Percentiles rank a stretch among this genome's conserved stretches.
phyloP scores from a whole-genome alignment of 2,113 vertebrate species.

The Actenoides lindsayi region DNA sequence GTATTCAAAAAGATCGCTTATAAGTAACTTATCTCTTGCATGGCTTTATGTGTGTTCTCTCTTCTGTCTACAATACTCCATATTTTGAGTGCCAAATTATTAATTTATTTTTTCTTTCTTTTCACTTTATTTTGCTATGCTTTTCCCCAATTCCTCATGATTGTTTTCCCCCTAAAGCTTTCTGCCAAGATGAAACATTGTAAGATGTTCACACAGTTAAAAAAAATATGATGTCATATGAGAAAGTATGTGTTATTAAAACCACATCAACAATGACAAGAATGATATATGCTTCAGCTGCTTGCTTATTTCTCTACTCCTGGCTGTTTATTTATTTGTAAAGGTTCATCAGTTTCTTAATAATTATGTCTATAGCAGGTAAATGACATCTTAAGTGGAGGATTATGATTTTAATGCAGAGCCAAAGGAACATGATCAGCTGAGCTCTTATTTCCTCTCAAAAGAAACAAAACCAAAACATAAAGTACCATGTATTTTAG shows the following conservation, averaged over 20 bases:
- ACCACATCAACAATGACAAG: background rate
- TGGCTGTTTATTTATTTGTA: background rate
- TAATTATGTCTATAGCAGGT: background rate
- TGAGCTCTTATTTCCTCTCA: background rate
- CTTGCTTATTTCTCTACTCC: background rate
- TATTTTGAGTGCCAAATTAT: background rate
- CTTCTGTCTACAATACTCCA: background rate
- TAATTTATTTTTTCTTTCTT: background rate
- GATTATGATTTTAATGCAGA: background rate
- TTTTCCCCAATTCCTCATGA: background rate
- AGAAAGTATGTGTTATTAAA: background rate
- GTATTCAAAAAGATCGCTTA: background rate
- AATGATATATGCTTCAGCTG: background rate
- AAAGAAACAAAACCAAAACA: background rate
- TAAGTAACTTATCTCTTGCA: background rate
- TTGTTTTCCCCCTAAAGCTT: constrained; percentile 13
- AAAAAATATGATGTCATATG: background rate
- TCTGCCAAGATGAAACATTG: constrained; percentile 32
- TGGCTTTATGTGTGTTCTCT: background rate
- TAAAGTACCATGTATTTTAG: background rate
- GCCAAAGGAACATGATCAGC: background rate
- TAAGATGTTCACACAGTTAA: background rate
- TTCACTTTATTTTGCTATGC: background rate
- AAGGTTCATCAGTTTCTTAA: background rate
- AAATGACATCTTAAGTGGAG: background rate